Evolutionary conservation across 2,113 vertebrate species (phyloP), one percentile per base, ranked within the genome.

Genomic region (Gobiocypris rarus): DNA sequence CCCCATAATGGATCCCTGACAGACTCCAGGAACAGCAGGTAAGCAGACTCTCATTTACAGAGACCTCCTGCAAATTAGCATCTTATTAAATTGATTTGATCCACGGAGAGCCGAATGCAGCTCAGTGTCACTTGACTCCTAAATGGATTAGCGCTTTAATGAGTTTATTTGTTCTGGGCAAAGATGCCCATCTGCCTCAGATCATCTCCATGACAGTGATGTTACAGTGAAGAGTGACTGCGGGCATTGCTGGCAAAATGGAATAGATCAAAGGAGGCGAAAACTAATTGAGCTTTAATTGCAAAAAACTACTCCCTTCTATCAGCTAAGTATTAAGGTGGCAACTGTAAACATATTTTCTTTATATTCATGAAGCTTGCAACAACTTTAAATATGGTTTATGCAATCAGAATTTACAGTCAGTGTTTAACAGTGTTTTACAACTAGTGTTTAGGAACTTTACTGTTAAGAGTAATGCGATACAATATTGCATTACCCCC

Each of bases 11-110:
- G 84, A 70, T 65, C 89, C 87, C 86, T 87, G 89, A 75, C 34
- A 13, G 74, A 41, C 69, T 69, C 26, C 13, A 17, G 24, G 73
- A 67, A 88, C 89, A 91, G 90, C 87, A 87, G 92, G 91, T 91
- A 91, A 91, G 85, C 84, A 86, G 80, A 83, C 82, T 78, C 74
- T 93, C 90, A 94, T 93, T 92, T 83, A 81, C 69, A 52, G 90
- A 91, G 88, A 85, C 90, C 91, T 89, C 90, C 86, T 84, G 52
- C 43, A 87, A 91, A 92, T 92, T 92, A 93, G 91, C 91, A 92
- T 89, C 88, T 91, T 89, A 93, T 93, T 93, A 92, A 91, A 91
- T 88, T 85, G 87, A 90, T 90, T 89, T 86, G 87, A 90, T 89
- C 90, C 85, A 87, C 73, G 67, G 86, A 19, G 77, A 85, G 86